phyloP scores from a whole-genome alignment of 2,797 vertebrate genomes.

The Sebastes diploproa region DNA sequence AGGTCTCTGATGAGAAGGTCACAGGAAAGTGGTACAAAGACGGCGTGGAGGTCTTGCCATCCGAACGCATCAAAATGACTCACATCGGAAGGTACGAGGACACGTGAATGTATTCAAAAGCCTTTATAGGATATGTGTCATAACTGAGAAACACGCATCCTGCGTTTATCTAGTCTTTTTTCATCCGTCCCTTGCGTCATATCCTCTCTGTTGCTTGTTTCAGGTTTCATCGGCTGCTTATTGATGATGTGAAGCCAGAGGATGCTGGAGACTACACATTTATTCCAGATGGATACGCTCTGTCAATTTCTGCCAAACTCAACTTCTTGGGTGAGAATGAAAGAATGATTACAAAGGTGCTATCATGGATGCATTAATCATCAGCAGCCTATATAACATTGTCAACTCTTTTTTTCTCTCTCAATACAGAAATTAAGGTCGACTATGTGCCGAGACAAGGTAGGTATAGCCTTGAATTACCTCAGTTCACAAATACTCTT shows the following conservation, averaged over 20 bases:
- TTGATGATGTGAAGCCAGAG: constrained; percentile 86
- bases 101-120: neutral
- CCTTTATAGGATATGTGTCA: neutral
- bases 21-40: constrained; percentile 94
- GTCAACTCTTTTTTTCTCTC: constrained; percentile 15
- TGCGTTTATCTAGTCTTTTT: neutral
- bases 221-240: constrained; percentile 88
- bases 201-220: constrained; percentile 19
- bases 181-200: neutral
- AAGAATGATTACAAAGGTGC: constrained; percentile 13
- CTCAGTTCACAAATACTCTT: neutral
- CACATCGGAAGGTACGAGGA: constrained; percentile 86
- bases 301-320: constrained; percentile 92
- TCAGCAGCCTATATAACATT: constrained; percentile 10
- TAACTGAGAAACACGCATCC: neutral
- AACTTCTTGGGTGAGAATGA: constrained; percentile 91
- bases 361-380: constrained; percentile 7
- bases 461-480: constrained; percentile 44
- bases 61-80: constrained; percentile 85
- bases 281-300: constrained; percentile 90
- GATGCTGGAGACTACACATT: constrained; percentile 94
- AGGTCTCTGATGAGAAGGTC: constrained; percentile 94
- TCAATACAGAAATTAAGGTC: constrained; percentile 89
- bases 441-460: constrained; percentile 91
- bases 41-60: constrained; percentile 87